Evolutionary conservation across 1,140 invertebrate genomes (phyloP).

Genomic region (Megalopta genalis): DNA sequence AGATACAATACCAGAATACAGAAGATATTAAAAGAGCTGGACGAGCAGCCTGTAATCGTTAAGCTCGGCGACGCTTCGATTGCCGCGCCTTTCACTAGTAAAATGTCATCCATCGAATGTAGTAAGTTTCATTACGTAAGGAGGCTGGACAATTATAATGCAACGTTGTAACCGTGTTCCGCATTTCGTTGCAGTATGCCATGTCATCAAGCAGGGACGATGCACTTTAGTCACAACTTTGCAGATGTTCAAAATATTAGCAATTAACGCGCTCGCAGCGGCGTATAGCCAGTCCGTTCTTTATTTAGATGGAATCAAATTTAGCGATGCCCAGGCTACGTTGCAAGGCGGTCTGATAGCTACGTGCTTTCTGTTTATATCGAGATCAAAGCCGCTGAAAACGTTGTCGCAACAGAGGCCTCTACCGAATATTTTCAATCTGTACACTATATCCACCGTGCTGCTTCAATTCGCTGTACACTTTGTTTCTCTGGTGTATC

Average conservation of each 20-base stretch:
- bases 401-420: constrained; percentile 95
- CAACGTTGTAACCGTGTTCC: constrained; percentile 1
- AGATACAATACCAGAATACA: constrained; percentile 83
- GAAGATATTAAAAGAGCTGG: constrained; percentile 92
- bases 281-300: constrained; percentile 99
- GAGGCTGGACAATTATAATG: not conserved
- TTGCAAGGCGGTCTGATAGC: constrained; percentile 96
- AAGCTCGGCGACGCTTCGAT: constrained; percentile 99
- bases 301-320: constrained; percentile 98
- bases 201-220: constrained; percentile 99
- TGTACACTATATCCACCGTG: constrained; percentile 98
- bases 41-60: constrained; percentile 93
- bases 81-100: constrained; percentile 99
- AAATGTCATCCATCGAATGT: constrained; percentile 97
- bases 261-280: constrained; percentile 97
- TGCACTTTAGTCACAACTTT: constrained; percentile 99
- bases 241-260: constrained; percentile 99
- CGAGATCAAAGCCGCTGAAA: constrained; percentile 97
- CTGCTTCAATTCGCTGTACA: constrained; percentile 97
- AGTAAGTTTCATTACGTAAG: constrained; percentile 83
- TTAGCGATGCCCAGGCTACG: constrained; percentile 98
- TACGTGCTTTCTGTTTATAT: constrained; percentile 98
- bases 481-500: constrained; percentile 93
- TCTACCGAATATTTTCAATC: constrained; percentile 99
- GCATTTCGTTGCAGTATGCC: constrained; percentile 89